Evolutionary conservation across 2,888 invertebrate species (phyloP), one percentile per base, ranked within the genome.

Genomic region (Drosophila nr. medialis): DNA sequence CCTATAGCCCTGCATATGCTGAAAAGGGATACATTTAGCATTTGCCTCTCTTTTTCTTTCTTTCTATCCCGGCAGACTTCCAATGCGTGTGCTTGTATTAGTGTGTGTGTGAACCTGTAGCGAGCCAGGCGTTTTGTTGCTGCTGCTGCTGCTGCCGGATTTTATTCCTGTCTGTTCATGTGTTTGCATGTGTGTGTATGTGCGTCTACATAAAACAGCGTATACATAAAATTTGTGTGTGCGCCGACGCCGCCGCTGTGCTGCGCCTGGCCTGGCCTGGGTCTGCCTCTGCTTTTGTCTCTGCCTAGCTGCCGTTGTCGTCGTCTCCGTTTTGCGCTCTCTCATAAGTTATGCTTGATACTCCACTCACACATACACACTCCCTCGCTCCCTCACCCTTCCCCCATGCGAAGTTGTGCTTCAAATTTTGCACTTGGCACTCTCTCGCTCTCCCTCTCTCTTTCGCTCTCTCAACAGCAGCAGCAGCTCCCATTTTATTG

Each of bases 201-300:
- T 80, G 77, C 68, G 82, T 77, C 74, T 81, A 79, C 86, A 77
- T 83, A 80, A 88, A 88, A 78, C 74, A 86, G 87, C 89, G 86
- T 90, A 87, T 87, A 87, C 86, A 87, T 87, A 87, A 89, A 87
- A 87, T 87, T 87, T 87, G 84, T 90, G 89, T 90, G 89, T 87
- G 86, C 86, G 83, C 89, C 89, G 86, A 85, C 90, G 89, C 85
- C 83, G 85, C 77, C 55, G 55, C 13, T 55, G 83, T 75, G 73
- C 74, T 74, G 77, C 53, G 55, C n/a, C 38, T 55, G 55, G 54
- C n/a, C 38, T 55, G 55, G 54, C 45, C 45, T 45, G 45, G 45
- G 45, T 64, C 77, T 70, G 65, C 42, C 42, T 21, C 45, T 45
- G 45, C 21, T 21, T 45, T 45, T 45, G 45, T 72, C 72, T 64